Percentiles rank a stretch among this genome's conserved stretches.
Evolutionary conservation across 2,797 vertebrate species (phyloP).

Genomic region (Bradypodion pumilum): DNA sequence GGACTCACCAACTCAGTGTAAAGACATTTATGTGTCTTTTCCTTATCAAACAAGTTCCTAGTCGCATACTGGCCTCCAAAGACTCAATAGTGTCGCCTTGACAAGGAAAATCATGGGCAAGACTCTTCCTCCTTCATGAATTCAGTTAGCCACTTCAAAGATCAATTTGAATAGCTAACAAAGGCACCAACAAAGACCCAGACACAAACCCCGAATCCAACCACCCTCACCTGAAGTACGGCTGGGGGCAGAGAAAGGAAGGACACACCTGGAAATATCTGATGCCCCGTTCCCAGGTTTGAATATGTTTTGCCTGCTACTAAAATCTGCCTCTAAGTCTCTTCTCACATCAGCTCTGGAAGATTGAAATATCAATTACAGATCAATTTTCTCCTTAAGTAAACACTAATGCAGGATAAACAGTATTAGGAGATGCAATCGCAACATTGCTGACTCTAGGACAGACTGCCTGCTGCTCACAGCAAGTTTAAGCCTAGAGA

Average conservation of each 20-base stretch:
- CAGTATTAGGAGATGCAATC: conserved; percentile 71
- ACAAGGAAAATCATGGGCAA: background rate
- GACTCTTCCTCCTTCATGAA: no score
- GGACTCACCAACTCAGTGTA: no score
- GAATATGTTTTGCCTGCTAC: conserved; percentile 56
- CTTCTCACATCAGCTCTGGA: conserved; percentile 68
- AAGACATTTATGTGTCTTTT: background rate
- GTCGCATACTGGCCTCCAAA: background rate
- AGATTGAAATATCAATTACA: conserved; percentile 76
- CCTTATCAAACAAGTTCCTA: background rate
- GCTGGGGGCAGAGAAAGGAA: no score
- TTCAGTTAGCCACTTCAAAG: background rate
- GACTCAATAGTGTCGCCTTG: background rate
- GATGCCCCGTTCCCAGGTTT: conserved; percentile 41
- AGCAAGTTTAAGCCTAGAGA: conserved; percentile 81
- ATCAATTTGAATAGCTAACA: no score
- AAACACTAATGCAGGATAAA: conserved; percentile 76
- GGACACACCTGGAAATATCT: background rate
- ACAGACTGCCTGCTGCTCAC: conserved; percentile 80
- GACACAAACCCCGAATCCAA: background rate
- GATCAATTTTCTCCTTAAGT: conserved; percentile 75
- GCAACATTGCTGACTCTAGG: conserved; percentile 77
- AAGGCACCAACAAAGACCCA: no score
- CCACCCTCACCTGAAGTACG: no score
- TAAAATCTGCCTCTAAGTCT: conserved; percentile 62